Evolutionary conservation across 1,140 invertebrate genomes (phyloP).

Genomic region (Nixonia krombeini): DNA sequence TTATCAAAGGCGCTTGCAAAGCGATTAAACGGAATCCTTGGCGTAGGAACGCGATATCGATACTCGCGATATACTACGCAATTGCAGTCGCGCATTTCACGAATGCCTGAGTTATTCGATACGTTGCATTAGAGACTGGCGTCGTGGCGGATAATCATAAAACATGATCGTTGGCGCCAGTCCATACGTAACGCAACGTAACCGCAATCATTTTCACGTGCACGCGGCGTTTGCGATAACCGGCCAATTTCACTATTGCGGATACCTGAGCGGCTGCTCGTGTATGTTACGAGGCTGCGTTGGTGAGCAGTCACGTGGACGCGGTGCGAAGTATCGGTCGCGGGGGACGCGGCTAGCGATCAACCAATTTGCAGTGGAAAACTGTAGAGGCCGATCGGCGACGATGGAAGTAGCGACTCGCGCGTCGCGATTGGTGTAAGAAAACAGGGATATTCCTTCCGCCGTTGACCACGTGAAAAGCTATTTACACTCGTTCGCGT

Average conservation of each 20-base stretch:
- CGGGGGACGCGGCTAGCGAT: no score
- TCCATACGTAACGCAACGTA: constrained; percentile 45
- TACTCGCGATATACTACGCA: constrained; percentile 28
- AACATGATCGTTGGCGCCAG: constrained; percentile 51
- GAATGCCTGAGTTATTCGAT: constrained; percentile 45
- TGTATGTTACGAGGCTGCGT: neutral
- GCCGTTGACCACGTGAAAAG: no score
- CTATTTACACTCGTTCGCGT: no score
- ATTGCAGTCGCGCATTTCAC: constrained; percentile 43
- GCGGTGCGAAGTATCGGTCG: no score
- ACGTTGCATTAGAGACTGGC: constrained; percentile 35
- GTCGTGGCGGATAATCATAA: constrained; percentile 40
- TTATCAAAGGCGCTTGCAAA: constrained; percentile 8
- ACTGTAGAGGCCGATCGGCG: no score
- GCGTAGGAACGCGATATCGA: constrained; percentile 24
- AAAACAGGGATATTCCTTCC: no score
- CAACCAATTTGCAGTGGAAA: neutral
- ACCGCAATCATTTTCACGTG: constrained; percentile 44
- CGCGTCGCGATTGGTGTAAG: neutral
- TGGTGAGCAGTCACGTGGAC: neutral
- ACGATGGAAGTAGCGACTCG: no score
- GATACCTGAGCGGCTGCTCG: constrained; percentile 18
- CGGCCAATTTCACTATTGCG: constrained; percentile 40
- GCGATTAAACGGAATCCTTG: constrained; percentile 24
- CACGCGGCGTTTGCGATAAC: constrained; percentile 37